Percentiles rank a stretch among this genome's conserved stretches.
Conservation (phyloP, 1,140 invertebrate genomes). For the Cyrtorhinus lividipennis region DNA sequence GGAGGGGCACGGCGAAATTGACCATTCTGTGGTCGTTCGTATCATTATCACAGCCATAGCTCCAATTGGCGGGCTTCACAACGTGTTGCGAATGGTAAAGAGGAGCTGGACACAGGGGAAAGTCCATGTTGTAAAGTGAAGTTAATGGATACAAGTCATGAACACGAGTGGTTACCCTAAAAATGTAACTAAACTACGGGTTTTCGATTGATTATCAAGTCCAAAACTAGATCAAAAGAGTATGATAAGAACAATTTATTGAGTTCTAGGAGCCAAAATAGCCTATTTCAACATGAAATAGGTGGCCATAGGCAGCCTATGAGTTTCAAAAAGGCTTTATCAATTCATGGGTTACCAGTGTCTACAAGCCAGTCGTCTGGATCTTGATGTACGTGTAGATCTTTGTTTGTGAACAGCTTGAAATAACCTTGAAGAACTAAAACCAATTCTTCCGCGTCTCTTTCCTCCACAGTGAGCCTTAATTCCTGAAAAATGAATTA, state of each 20-base stretch:
- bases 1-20: constrained; percentile 37
- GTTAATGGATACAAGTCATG: no score
- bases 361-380: constrained; percentile 44
- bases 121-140: no score
- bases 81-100: constrained; percentile 63
- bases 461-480: constrained; percentile 60
- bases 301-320: no score
- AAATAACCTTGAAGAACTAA: constrained; percentile 65
- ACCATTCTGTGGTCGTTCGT: constrained; percentile 33
- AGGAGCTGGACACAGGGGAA: constrained; percentile 45
- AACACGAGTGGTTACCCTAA: no score
- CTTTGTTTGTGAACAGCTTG: constrained; percentile 43
- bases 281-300: no score
- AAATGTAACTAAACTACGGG: no score
- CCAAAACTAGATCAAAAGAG: no score
- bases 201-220: no score
- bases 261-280: no score
- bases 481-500: constrained; percentile 39
- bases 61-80: constrained; percentile 64
- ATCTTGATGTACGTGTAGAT: constrained; percentile 43
- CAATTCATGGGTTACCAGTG: no score
- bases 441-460: constrained; percentile 69
- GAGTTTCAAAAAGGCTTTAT: no score
- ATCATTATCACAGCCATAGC: constrained; percentile 37
- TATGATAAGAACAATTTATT: no score